Percentiles rank a stretch among this genome's conserved stretches.
Conservation (phyloP, 2,113 vertebrate species). For the Baryphthengus martii region DNA sequence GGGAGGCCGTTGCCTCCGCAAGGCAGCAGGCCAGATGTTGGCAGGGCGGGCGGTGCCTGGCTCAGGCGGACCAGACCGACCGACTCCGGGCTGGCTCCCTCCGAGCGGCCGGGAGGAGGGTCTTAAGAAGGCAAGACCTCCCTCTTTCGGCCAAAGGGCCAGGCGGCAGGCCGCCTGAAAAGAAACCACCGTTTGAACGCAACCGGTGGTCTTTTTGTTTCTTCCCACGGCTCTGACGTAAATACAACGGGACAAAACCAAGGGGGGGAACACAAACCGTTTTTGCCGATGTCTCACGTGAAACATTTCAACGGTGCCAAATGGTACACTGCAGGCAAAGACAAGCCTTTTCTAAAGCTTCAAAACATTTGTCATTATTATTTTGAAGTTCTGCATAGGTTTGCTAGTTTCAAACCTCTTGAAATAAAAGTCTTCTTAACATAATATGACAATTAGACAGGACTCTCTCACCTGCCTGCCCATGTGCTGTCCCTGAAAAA, state of each 20-base stretch:
- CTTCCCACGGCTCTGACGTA: rapidly evolving
- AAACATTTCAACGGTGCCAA: not conserved
- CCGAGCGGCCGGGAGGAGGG: not conserved
- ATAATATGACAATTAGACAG: rapidly evolving
- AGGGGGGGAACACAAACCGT: rapidly evolving
- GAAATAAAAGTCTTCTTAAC: not conserved
- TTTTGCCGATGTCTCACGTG: rapidly evolving
- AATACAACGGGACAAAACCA: not conserved
- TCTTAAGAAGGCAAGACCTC: not conserved
- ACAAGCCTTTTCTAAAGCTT: not conserved
- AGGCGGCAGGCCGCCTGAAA: not conserved
- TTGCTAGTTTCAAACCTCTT: not conserved
- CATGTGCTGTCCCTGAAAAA: rapidly evolving
- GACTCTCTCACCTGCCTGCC: not conserved
- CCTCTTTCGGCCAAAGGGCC: not conserved
- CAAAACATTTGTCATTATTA: rapidly evolving
- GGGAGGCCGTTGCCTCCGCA: not conserved
- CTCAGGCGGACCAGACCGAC: not conserved
- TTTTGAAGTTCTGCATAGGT: not conserved
- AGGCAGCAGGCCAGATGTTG: too few species aligned
- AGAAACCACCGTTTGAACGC: not conserved
- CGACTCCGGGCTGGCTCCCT: not conserved
- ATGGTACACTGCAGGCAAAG: not conserved
- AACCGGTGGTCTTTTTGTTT: rapidly evolving
- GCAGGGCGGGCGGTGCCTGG: not conserved